Base-by-base conservation (phyloP, 2,888 invertebrate genomes). In the Seladonia tumulorum region DNA sequence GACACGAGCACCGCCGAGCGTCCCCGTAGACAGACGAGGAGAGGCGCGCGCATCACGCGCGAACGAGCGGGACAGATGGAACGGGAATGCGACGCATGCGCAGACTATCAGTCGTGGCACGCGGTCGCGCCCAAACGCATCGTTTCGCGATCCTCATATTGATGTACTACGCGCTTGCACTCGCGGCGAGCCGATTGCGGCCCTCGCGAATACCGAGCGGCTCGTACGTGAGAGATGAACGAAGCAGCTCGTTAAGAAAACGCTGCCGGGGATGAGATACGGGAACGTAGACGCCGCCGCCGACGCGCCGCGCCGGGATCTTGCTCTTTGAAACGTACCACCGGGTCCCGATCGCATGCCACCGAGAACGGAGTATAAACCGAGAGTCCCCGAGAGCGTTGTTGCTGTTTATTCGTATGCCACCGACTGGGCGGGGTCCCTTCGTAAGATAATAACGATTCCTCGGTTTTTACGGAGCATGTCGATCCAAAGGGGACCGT, bases 51-150 rank as follows among this genome's bases (percentile, higher is more conserved):
- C 25, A 5, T 29, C 5, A 45, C 16, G 63, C 63, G 63, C 29
- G 63, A 72, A 1, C 12, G 73, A 87, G 8, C 25, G 60, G 35
- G 84, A 85, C 42, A 16, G 63, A 68, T 12, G 74, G 53, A 35
- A 49, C 66, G 72, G 81, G 85, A 89, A 87, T 86, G 88, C 85
- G 73, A 76, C 89, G 89, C 90, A 88, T 79, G 90, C 91, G 90
- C 82, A 53, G 68, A 60, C 18, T 49, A 39, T 75, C 76, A 47
- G 63, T 79, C 88, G 85, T 63, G 90, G 90, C 91, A 91, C 91
- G 91, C 92, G 92, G 92, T 91, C 92, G 91, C 91, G 86, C 92
- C 91, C 92, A 92, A 89, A 89, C 86, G 91, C 88, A 87, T 88
- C 88, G 81, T 86, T 83, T 87, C 88, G 89, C 90, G 88, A 91